Evolutionary conservation across 2,888 invertebrate species (phyloP), one percentile per base, ranked within the genome.

Genomic region (Hyalella azteca): DNA sequence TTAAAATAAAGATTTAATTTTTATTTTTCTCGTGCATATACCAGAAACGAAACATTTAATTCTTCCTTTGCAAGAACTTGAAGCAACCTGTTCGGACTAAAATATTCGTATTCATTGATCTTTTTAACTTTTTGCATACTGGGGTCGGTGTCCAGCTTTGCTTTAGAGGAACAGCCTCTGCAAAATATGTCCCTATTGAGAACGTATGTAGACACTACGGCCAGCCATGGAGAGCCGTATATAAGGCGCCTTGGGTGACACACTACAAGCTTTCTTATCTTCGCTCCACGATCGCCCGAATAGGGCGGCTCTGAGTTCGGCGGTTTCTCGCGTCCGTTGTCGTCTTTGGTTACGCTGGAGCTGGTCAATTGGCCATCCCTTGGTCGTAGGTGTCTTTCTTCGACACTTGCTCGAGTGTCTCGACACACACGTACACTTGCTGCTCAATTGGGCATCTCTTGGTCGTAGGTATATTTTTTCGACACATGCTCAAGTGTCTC

Each of bases 191-290:
- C n/a, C n/a, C n/a, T 54, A 54, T 54, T 54, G 54, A 54, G 54
- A 54, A 54, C n/a, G n/a, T n/a, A n/a, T n/a, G n/a, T n/a, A n/a
- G n/a, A n/a, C n/a, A n/a, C n/a, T n/a, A n/a, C n/a, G n/a, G 54
- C 29, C 54, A 13, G 54, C 9, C 7, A 26, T 54, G 29, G 26
- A 54, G 29, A 29, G 54, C 29, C 54, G 54, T 54, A 54, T 54
- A 54, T 13, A 54, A 54, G 54, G 29, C 54, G 29, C 54, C 54
- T 22, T 54, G 54, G 54, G 54, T 54, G 54, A 54, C 66, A 11
- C 11, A 32, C 66, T 2, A 66, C 66, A 66, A 66, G 66, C 36
- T 9, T 36, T 19, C 66, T 66, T 66, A 66, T 66, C 66, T 66
- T 29, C 29, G 36, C 36, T 29, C 39, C 36, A 36, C 36, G 66